Base-by-base conservation (phyloP, 2,888 invertebrate species). In the Lepidocyrtoides sp. region DNA sequence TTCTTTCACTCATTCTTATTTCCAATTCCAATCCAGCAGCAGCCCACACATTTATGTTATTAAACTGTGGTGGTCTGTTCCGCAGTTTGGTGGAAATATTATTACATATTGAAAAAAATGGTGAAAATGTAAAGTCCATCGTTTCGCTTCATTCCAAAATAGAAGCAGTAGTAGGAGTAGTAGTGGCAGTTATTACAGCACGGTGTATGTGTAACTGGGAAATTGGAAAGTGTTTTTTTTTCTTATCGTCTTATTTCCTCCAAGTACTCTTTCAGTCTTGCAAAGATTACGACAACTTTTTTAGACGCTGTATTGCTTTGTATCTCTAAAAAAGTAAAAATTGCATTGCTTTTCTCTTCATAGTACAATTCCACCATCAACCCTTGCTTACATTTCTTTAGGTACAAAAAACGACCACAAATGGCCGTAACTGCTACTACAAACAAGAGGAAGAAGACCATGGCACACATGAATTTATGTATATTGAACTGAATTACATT, bases 401-500 rank as follows among this genome's bases (percentile, higher is more conserved):
- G 7, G 32, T 32, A 17, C 20, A 69, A 29, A 60, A 69, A 17
- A 36, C 41, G 72, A 75, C 75, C 75, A 48, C 75, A 75, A 48
- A 48, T 48, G 75, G 44, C 26, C 75, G 44, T 26, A 72, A 72
- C 72, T 75, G 29, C 75, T 7, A 10, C 10, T 3, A 17, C 14
- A 54, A n/a, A 17, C 63, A 3, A 12, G n/a, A n/a, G n/a, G n/a
- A n/a, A 32, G 12, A 69, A 69, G 36, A 69, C 36, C 36, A 8
- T 69, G n/a, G n/a, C 2, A 32, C 36, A 26, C 57, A 60, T 44
- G 69, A 83, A 85, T 85, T 85, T 85, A 85, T 85, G 84, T 72
- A 54, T 84, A 84, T 84, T 69, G 83, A 66, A 26, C 17, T 20
- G 72, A 84, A 75, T 57, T 85, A 75, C 85, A 85, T 85, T 85